A percentile compares a stretch with the other conserved stretches of the same genome.
These are phyloP conservation scores for Aphidoletes aphidimyza DNA, from an alignment of 2,888 invertebrate genomes.

Conservation along the genomic window DNA sequence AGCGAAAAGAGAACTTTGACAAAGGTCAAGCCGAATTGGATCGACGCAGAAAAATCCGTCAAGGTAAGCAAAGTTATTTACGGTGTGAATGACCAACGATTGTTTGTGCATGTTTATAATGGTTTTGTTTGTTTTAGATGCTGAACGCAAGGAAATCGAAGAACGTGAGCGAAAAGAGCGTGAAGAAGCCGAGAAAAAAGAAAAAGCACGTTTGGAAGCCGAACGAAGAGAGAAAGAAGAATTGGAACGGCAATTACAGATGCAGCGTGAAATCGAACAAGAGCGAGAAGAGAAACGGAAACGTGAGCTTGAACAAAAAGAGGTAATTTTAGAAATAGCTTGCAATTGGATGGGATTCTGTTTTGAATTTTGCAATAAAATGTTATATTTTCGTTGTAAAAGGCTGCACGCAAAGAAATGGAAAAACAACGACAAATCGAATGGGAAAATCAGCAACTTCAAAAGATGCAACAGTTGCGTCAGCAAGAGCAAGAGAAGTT, in stretches of 20 bases:
- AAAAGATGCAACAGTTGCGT: constrained; percentile 86
- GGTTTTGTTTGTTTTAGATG: too few species aligned
- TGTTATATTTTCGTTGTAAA: constrained; percentile 56
- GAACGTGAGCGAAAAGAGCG: constrained; percentile 93
- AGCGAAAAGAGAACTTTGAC: constrained; percentile 95
- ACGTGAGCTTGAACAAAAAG: constrained; percentile 81
- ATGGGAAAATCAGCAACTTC: constrained; percentile 91
- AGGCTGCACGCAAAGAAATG: constrained; percentile 75
- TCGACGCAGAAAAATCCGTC: constrained; percentile 79
- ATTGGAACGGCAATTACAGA: constrained; percentile 81
- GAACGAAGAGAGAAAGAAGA: constrained; percentile 88
- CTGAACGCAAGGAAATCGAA: constrained; percentile 89
- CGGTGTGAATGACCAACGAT: too few species aligned
- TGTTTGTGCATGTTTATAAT: too few species aligned
- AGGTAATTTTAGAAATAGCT: constrained; percentile 67
- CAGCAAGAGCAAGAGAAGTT: constrained; percentile 88
- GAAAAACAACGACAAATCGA: constrained; percentile 94
- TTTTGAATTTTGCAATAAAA: neutral
- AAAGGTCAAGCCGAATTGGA: constrained; percentile 98
- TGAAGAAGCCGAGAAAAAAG: constrained; percentile 87
- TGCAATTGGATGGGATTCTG: neutral
- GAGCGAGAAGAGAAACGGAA: constrained; percentile 81
- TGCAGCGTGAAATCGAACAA: constrained; percentile 80
- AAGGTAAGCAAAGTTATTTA: constrained; percentile 64
- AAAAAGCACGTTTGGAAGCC: constrained; percentile 79